Evolutionary conservation across 2,888 invertebrate genomes (phyloP).

Genomic region (Drosophila emarginata): DNA sequence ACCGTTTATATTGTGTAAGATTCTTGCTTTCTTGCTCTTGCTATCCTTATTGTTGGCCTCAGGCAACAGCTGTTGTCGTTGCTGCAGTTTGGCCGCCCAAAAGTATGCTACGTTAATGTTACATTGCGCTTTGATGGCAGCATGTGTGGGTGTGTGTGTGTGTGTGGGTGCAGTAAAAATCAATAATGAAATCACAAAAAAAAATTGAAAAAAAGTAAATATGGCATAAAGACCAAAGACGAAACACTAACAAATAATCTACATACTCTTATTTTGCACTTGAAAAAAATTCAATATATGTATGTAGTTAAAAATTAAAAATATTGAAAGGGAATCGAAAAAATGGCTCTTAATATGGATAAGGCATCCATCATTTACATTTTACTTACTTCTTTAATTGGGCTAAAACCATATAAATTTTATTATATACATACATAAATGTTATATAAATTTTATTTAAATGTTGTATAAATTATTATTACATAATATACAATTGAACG

Average conservation of each 20-base stretch:
- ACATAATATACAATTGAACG: too few relatives aligned
- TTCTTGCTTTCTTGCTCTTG: background rate
- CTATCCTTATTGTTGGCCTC: slow-evolving; percentile 25
- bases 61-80: slow-evolving; percentile 24
- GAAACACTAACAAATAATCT: slow-evolving; percentile 4
- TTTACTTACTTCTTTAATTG: too few relatives aligned
- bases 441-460: too few relatives aligned
- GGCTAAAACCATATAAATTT: too few relatives aligned
- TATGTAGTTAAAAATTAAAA: background rate
- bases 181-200: slow-evolving; percentile 38
- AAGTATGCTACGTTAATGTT: slow-evolving; percentile 61
- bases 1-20: slow-evolving; percentile 10
- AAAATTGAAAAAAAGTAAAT: slow-evolving; percentile 14
- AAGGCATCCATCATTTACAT: too few relatives aligned
- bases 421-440: too few relatives aligned
- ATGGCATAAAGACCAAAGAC: slow-evolving; percentile 14
- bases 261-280: background rate
- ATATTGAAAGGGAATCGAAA: too few relatives aligned
- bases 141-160: slow-evolving; percentile 3
- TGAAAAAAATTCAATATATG: background rate
- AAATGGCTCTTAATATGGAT: too few relatives aligned
- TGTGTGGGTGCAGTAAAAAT: slow-evolving; percentile 37
- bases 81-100: slow-evolving; percentile 38
- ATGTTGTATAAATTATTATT: too few relatives aligned
- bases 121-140: slow-evolving; percentile 19